Percentiles rank a stretch among this genome's conserved stretches.
phyloP scores from a whole-genome alignment of 1,140 invertebrate species.

The Scaptomyza graminum region DNA sequence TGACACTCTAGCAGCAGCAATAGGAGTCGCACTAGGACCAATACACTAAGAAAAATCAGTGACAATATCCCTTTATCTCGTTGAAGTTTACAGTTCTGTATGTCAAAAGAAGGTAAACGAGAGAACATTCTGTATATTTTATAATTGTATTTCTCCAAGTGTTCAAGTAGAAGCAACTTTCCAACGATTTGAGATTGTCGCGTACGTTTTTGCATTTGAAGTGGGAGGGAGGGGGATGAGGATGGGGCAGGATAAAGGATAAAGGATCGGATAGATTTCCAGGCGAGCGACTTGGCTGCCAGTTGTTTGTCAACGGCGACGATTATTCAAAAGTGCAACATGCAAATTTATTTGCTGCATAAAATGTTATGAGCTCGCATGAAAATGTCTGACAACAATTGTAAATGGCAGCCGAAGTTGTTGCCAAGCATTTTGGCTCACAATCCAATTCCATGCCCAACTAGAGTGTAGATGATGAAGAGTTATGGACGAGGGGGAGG shows the following conservation, averaged over 20 bases:
- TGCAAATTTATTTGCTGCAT: conserved; percentile 80
- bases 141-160: neutral
- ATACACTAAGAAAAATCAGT: neutral
- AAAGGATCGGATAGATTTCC: conserved; percentile 51
- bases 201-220: conserved; percentile 9
- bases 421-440: conserved; percentile 43
- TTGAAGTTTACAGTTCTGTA: no score
- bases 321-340: conserved; percentile 83
- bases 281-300: conserved; percentile 70
- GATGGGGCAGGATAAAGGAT: conserved; percentile 4
- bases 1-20: conserved; percentile 21
- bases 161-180: neutral
- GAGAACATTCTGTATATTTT: no score
- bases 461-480: no score
- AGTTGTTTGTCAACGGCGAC: conserved; percentile 75
- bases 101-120: no score
- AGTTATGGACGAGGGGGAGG: neutral
- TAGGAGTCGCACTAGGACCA: neutral
- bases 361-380: conserved; percentile 80
- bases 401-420: conserved; percentile 48
- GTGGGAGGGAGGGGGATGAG: neutral
- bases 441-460: neutral
- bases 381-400: conserved; percentile 81
- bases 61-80: no score
- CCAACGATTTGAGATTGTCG: conserved; percentile 48